A percentile compares a stretch with the other conserved stretches of the same genome.
phyloP scores from a whole-genome alignment of 2,113 vertebrate species.

The Polypterus senegalus region DNA sequence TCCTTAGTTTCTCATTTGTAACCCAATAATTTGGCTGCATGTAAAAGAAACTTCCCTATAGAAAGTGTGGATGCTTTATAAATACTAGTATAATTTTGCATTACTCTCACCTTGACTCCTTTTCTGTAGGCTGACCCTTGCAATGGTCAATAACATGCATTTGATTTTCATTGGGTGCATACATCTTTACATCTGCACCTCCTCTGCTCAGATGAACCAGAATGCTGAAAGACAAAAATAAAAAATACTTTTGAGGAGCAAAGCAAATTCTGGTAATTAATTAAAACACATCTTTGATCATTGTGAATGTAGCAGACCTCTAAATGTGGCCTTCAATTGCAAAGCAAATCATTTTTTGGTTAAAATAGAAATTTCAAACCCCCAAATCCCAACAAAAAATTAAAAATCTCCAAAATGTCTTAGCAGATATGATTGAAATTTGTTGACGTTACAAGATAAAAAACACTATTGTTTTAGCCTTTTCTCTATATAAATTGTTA shows the following conservation, averaged over 20 bases:
- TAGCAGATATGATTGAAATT: not conserved
- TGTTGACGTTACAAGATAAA: not conserved
- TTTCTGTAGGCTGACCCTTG: slow-evolving; percentile 64
- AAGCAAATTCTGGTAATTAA: not conserved
- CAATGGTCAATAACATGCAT: slow-evolving; percentile 88
- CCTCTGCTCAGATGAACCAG: slow-evolving; percentile 72
- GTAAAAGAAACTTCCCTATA: not conserved
- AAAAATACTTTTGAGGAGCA: not conserved
- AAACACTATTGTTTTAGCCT: not conserved
- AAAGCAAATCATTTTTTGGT: too few species aligned
- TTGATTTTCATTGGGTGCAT: slow-evolving; percentile 72
- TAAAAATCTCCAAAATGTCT: too few species aligned
- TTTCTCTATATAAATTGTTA: not conserved
- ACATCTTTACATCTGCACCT: slow-evolving; percentile 72
- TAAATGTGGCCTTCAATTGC: too few species aligned
- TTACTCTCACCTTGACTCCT: slow-evolving; percentile 49
- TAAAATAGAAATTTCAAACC: too few species aligned
- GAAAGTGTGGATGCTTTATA: not conserved
- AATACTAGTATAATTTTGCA: not conserved
- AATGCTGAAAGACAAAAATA: slow-evolving; percentile 35
- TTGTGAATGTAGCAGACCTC: not conserved
- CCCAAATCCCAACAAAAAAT: too few species aligned
- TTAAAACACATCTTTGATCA: too few species aligned
- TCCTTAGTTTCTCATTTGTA: too few species aligned
- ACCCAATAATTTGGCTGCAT: too few species aligned